Conservation (phyloP, 2,113 vertebrate genomes). For the Rhagologus leucostigma region DNA sequence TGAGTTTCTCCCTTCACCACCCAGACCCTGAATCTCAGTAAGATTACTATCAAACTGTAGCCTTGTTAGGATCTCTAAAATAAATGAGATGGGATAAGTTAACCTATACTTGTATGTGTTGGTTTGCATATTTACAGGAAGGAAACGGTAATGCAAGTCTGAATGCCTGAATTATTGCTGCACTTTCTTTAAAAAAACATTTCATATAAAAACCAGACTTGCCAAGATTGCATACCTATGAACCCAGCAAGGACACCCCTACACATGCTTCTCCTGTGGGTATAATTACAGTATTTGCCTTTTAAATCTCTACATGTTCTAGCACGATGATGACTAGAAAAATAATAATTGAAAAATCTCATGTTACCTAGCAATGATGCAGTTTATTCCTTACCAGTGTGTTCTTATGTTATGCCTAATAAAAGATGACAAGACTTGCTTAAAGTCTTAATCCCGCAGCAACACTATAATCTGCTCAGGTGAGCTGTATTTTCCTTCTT, state of each 20-base stretch:
- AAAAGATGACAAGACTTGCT: slow-evolving; percentile 36
- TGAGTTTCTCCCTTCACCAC: background rate
- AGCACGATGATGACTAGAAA: background rate
- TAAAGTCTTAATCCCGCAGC: slow-evolving; percentile 35
- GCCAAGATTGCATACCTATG: background rate
- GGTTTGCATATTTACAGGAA: background rate
- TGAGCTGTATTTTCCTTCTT: slow-evolving; percentile 29
- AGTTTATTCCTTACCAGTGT: background rate
- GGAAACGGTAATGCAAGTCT: background rate
- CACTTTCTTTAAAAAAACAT: background rate
- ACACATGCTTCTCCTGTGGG: background rate
- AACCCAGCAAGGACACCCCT: slow-evolving; percentile 3
- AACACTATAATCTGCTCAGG: background rate
- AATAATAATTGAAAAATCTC: slow-evolving; percentile 26
- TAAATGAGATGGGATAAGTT: background rate
- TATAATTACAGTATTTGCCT: slow-evolving; percentile 38
- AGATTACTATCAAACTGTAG: background rate
- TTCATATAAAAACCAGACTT: background rate
- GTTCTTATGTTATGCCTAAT: background rate
- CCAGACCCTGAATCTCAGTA: background rate
- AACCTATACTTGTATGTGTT: background rate
- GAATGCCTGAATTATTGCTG: background rate
- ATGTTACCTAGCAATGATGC: slow-evolving; percentile 25
- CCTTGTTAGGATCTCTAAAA: background rate
- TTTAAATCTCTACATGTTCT: slow-evolving; percentile 34